Evolutionary conservation across 1,140 invertebrate species (phyloP).

Genomic region (Panulirus ornatus): DNA sequence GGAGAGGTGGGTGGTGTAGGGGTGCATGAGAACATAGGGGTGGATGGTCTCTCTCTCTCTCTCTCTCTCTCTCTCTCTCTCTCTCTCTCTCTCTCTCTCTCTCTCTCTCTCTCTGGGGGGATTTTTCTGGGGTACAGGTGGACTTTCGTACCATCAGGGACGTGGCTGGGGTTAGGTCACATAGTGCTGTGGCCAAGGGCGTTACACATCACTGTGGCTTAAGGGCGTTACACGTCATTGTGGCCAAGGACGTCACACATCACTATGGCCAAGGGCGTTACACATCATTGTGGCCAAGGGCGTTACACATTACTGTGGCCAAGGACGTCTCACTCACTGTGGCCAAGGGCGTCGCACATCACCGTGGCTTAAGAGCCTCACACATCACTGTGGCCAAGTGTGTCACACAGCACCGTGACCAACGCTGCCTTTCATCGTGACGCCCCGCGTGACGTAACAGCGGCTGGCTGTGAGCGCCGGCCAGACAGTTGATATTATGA

Average conservation of each 20-base stretch:
- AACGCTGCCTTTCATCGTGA: no score
- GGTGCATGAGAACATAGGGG: no score
- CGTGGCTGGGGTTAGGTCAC: background rate
- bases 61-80: background rate
- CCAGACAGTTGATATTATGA: background rate
- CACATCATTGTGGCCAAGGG: no score
- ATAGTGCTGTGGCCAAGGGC: background rate
- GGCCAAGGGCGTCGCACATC: background rate
- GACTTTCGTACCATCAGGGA: background rate
- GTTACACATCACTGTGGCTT: no score
- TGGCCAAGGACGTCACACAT: no score
- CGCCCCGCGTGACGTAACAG: no score
- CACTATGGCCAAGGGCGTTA: background rate
- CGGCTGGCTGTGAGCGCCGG: no score
- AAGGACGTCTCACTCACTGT: background rate
- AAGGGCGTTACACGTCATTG: no score
- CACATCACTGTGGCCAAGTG: no score
- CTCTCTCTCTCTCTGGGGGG: conserved; percentile 9
- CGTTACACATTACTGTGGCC: no score
- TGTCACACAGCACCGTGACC: no score
- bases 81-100: conserved; percentile 24
- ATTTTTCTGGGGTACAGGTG: background rate
- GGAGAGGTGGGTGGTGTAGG: no score
- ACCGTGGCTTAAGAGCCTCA: background rate
- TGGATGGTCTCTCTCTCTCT: background rate